Percentiles rank a stretch among this genome's conserved stretches.
Conservation (phyloP, 2,797 vertebrate species). For the Chromobotia macracanthus region DNA sequence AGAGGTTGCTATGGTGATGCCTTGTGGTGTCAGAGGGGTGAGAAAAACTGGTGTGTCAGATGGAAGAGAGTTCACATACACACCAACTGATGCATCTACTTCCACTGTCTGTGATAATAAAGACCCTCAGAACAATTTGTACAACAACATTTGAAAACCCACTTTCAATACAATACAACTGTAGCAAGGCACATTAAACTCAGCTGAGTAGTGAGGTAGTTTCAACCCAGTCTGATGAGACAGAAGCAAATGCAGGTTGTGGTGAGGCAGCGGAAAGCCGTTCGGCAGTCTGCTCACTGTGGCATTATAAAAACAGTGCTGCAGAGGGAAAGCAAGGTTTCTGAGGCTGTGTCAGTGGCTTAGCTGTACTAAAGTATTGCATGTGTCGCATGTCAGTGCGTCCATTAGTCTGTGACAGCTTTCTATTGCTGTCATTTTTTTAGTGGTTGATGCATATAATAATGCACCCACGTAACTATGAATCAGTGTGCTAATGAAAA, state of each 20-base stretch:
- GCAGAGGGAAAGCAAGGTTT: background rate
- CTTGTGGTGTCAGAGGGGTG: conserved; percentile 15
- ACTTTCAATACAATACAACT: background rate
- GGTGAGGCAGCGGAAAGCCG: conserved; percentile 10
- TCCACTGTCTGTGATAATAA: background rate
- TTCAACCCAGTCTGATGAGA: background rate
- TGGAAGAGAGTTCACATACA: conserved; percentile 3
- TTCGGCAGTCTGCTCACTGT: background rate
- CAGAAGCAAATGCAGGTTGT: background rate
- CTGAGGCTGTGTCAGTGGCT: background rate
- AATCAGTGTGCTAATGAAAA: too few relatives aligned
- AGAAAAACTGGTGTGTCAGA: conserved; percentile 34
- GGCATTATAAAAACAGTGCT: conserved; percentile 1
- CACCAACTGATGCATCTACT: conserved; percentile 20
- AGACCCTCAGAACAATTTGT: background rate
- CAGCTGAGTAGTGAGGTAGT: background rate
- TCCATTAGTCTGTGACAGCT: too few relatives aligned
- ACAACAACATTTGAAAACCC: conserved; percentile 14
- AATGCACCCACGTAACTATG: too few relatives aligned
- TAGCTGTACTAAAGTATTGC: background rate
- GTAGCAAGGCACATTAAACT: background rate
- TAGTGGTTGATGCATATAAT: too few relatives aligned
- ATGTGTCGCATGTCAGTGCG: background rate
- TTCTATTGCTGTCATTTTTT: background rate
- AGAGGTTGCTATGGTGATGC: conserved; percentile 36